Base-by-base conservation (phyloP, 2,113 vertebrate species). In the Nesogale talazaci region DNA sequence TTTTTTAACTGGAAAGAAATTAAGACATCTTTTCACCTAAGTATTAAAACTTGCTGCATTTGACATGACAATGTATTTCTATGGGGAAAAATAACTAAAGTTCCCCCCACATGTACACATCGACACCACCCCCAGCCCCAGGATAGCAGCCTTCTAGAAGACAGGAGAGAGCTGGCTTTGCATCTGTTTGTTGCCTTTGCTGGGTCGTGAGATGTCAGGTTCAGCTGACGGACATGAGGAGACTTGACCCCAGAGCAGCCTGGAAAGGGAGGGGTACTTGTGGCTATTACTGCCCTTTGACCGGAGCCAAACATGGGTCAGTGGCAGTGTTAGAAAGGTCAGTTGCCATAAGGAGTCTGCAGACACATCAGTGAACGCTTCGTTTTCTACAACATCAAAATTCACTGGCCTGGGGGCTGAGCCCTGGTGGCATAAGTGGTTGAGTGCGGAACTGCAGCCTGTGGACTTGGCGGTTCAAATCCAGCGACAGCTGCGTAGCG, bases 211-310 rank as follows among this genome's bases (percentile, higher is more conserved):
- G 59, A 11, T 84, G 16, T 67, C 70, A 29, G 31, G 25, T 87
- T 70, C 38, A 27, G 81, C 1, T 81, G 56, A 89, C 65, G 16
- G 76, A 16, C n/a, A 10, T 69, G 61, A 86, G 83, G 85, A 59
- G 81, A 34, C 57, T 12, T 56, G 72, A 9, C 36, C 65, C 69
- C 19, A 63, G 19, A 72, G 5, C 17, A 46, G 31, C 85, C 88
- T 75, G 40, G n/a, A n/a, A 75, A 85, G n/a, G 42, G 61, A 76
- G 15, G 38, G 36, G 34, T 74, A 31, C 74, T 72, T 88, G 76
- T 92, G 82, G 61, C 25, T 69, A 65, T 67, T 76, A 65, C 65
- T 75, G 19, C 70, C 90, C 31, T 87, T 78, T 86, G 80, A 57
- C 36, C 4, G 40, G 34, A 7, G 46, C 34, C 20, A 83, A 83